These are phyloP conservation scores for Pseudomyrmex sp. DNA, from an alignment of 1,140 invertebrate species.

Conservation along the genomic window DNA sequence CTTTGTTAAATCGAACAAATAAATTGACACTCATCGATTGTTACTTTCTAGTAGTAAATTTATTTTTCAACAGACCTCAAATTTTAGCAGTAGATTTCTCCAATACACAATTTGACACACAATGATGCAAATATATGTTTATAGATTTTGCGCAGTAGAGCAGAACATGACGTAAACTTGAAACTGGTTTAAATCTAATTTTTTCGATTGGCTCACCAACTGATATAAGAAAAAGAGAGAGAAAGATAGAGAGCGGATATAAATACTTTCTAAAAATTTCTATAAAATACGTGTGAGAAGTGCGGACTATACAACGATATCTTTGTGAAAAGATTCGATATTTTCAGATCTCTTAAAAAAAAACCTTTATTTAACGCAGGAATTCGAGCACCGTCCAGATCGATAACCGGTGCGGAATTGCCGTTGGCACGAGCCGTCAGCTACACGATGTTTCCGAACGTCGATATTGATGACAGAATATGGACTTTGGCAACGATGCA, in stretches of 20 bases:
- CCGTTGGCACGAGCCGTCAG: conserved; percentile 91
- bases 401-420: conserved; percentile 87
- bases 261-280: background rate
- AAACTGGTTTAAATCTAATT: conserved; percentile 28
- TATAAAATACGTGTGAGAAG: background rate
- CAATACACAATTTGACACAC: background rate
- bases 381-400: conserved; percentile 87
- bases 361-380: conserved; percentile 82
- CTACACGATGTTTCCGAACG: conserved; percentile 88
- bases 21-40: background rate
- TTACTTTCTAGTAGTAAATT: background rate
- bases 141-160: conserved; percentile 1
- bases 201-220: background rate
- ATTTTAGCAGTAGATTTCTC: background rate
- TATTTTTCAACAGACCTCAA: background rate
- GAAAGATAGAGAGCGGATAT: background rate
- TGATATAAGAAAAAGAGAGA: background rate
- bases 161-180: conserved; percentile 7
- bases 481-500: conserved; percentile 93
- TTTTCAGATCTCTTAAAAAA: background rate
- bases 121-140: background rate
- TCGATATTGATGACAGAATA: conserved; percentile 87
- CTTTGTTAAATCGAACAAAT: too few species aligned
- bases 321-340: background rate
- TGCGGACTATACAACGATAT: too few species aligned